Evolutionary conservation across 2,888 invertebrate genomes (phyloP), one percentile per base, ranked within the genome.

Genomic region (Meteorus cinctellus): DNA sequence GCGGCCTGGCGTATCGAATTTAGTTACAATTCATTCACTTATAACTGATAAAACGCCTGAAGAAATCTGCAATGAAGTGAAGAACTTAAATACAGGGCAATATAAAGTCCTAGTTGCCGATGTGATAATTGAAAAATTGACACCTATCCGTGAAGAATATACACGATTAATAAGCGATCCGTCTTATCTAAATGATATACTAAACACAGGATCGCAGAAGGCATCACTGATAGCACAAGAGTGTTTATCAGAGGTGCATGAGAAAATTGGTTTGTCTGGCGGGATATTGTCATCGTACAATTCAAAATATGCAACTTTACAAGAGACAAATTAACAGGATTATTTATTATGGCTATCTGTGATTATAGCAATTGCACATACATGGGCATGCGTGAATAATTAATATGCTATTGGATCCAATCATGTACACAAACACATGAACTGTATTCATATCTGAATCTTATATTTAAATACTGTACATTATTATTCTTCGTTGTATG

Each of bases 1-100:
- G 6, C 92, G 99, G 79, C 95, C 97, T 0, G 99, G 97, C 31
- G 95, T 99, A 19, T 92, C 97, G 68, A 99, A 99, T 91, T 91
- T 99, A 74, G 92, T 99, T 79, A 91, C 92, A 74, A 95, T 98
- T 79, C 96, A 97, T 90, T 94, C 96, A 68, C 91, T 95, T 75
- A 90, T 96, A 27, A 92, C 93, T 24, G 95, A 93, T 65, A 91
- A 92, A 88, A 88, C 92, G 70, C 91, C 94, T 2, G 93, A 94
- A 80, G 92, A 94, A 82, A 94, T 96, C 77, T 93, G 94, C 81
- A 90, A 91, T 79, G 94, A 96, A 87, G 92, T 91, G 24, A 88
- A 90, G 75, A 90, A 90, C 12, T 86, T 96, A 60, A 94, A 95
- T 87, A 98, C 97, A 66, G 95, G 93, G 84, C 92, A 93, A 92